Conservation (phyloP, 2,113 vertebrate genomes). For the Bucco capensis region DNA sequence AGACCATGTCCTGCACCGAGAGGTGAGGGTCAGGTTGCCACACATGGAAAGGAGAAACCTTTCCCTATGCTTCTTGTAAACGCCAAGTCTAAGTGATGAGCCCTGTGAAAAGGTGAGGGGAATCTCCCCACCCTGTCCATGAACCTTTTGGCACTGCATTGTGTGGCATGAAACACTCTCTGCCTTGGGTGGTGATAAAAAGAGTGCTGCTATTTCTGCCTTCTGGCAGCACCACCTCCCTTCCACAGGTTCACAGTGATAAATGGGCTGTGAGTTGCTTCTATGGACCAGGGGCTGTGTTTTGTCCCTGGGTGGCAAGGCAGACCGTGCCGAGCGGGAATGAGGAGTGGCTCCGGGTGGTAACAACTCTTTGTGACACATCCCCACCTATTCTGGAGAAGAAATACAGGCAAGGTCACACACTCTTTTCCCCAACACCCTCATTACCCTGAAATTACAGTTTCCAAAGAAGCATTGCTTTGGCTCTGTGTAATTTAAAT, state of each 20-base stretch:
- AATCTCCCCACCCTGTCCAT: not conserved
- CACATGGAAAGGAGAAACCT: constrained; percentile 50
- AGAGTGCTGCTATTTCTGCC: constrained; percentile 36
- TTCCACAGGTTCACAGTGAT: not conserved
- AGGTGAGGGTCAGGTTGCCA: not conserved
- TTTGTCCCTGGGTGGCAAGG: not conserved
- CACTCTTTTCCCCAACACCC: not conserved
- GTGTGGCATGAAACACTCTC: not conserved
- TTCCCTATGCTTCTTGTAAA: constrained; percentile 45
- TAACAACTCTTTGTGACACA: not conserved
- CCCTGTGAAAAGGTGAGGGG: not conserved
- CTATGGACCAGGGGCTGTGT: accelerated
- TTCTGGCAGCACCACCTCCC: not conserved
- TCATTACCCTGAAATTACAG: constrained; percentile 3
- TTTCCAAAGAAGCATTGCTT: not conserved
- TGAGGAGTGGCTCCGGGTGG: not conserved
- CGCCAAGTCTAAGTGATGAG: constrained; percentile 42
- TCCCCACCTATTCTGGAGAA: not conserved
- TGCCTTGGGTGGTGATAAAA: not conserved
- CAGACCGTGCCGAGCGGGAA: accelerated
- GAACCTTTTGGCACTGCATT: constrained; percentile 28
- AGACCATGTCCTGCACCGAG: constrained; percentile 18
- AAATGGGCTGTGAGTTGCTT: not conserved
- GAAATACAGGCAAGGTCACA: not conserved
- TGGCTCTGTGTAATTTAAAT: not conserved